A percentile compares a stretch with the other conserved stretches of the same genome.
Conservation (phyloP, 53 echinoderm and acorn worm genomes). For the Actinopyga echinites region DNA sequence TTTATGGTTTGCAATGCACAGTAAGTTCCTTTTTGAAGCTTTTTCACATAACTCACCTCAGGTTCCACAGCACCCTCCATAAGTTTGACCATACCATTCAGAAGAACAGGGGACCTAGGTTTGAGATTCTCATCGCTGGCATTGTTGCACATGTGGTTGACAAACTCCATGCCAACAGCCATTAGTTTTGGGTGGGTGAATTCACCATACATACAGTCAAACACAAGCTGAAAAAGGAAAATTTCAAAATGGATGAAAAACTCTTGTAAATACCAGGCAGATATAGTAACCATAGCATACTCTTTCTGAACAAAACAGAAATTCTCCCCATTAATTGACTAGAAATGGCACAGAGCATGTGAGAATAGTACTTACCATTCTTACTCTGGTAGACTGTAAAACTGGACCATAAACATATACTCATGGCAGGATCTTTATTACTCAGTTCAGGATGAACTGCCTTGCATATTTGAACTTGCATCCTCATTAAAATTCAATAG, state of each 20-base stretch:
- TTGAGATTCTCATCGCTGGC: constrained; percentile 83
- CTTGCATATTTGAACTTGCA: too few species aligned
- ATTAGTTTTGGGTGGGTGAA: constrained; percentile 87
- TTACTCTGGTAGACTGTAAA: too few species aligned
- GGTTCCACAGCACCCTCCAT: constrained; percentile 76
- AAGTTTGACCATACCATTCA: constrained; percentile 88
- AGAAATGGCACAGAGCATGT: too few species aligned
- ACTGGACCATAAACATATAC: too few species aligned
- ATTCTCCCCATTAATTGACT: too few species aligned
- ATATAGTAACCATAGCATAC: too few species aligned
- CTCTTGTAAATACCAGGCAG: too few species aligned
- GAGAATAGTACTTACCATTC: too few species aligned
- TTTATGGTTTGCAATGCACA: not conserved
- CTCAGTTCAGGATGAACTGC: too few species aligned
- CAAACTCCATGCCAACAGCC: constrained; percentile 87
- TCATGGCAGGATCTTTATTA: too few species aligned
- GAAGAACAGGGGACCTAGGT: constrained; percentile 84
- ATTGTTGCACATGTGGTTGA: constrained; percentile 88
- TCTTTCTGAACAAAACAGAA: too few species aligned
- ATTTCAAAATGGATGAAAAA: not conserved
- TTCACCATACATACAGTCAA: constrained; percentile 88
- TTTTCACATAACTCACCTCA: constrained; percentile 47
- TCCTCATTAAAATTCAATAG: too few species aligned
- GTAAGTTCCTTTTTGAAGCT: not conserved
- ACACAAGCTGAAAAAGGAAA: constrained; percentile 69